A percentile compares a stretch with the other conserved stretches of the same genome.
These are phyloP conservation scores for Acronicta leporina DNA, from an alignment of 2,888 invertebrate genomes.

Conservation along the genomic window DNA sequence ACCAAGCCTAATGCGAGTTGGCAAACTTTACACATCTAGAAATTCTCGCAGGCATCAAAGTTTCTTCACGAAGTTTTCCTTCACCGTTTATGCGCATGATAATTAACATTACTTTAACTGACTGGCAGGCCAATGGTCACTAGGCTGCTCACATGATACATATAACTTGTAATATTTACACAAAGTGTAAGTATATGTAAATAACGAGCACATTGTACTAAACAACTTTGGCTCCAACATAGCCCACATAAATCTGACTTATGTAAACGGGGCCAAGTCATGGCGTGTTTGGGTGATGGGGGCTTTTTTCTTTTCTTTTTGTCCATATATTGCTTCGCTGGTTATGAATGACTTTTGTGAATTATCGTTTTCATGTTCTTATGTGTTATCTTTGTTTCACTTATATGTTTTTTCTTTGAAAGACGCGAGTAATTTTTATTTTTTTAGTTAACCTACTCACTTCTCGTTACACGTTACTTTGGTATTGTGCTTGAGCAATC, in stretches of 20 bases:
- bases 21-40: too few species aligned
- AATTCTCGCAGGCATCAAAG: too few species aligned
- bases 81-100: too few species aligned
- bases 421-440: too few species aligned
- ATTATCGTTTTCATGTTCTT: constrained; percentile 48
- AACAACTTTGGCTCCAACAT: constrained; percentile 72
- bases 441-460: too few species aligned
- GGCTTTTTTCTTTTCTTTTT: constrained; percentile 40
- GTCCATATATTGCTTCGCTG: constrained; percentile 55
- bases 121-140: too few species aligned
- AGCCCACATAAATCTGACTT: constrained; percentile 75
- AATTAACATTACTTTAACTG: too few species aligned
- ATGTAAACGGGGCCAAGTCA: constrained; percentile 69
- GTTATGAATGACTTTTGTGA: constrained; percentile 51
- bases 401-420: constrained; percentile 21
- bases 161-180: constrained; percentile 69
- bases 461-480: too few species aligned
- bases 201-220: constrained; percentile 74
- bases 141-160: constrained; percentile 52
- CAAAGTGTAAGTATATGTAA: constrained; percentile 79
- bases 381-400: constrained; percentile 30
- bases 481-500: too few species aligned
- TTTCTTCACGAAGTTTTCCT: too few species aligned
- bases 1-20: too few species aligned
- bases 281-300: constrained; percentile 41